A percentile compares a stretch with the other conserved stretches of the same genome.
Conservation (phyloP, 2,113 vertebrate species). For the Salminus brasiliensis region DNA sequence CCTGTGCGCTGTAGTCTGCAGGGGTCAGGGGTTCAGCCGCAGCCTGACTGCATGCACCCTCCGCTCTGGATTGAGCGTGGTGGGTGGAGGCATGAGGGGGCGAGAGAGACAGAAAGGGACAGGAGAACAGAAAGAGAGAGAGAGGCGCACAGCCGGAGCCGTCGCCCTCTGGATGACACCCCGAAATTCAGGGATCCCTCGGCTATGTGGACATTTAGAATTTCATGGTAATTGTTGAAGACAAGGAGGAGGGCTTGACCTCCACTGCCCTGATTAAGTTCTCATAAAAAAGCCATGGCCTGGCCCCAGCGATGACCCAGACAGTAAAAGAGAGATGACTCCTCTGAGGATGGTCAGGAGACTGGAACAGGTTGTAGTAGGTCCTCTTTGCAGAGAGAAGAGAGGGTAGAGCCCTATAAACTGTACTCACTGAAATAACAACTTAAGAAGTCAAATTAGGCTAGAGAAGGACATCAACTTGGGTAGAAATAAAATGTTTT, state of each 20-base stretch:
- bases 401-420: not conserved
- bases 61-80: slow-evolving; percentile 33
- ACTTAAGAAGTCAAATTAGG: too few species aligned
- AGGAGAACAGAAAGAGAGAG: not conserved
- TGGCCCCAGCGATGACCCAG: slow-evolving; percentile 52
- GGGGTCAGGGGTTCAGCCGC: slow-evolving; percentile 74
- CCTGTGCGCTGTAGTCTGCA: slow-evolving; percentile 56
- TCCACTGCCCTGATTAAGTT: slow-evolving; percentile 71
- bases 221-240: slow-evolving; percentile 78
- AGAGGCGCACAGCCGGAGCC: slow-evolving; percentile 57
- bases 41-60: slow-evolving; percentile 53
- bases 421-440: not conserved
- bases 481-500: too few species aligned
- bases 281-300: slow-evolving; percentile 68
- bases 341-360: slow-evolving; percentile 40
- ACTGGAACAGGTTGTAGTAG: slow-evolving; percentile 1
- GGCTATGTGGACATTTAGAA: slow-evolving; percentile 74
- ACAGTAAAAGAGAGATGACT: slow-evolving; percentile 60
- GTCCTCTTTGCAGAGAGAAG: not conserved
- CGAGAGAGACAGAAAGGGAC: not conserved
- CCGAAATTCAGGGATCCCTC: slow-evolving; percentile 53
- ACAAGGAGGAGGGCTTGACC: slow-evolving; percentile 66
- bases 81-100: slow-evolving; percentile 37
- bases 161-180: slow-evolving; percentile 76
- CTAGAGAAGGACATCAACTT: too few species aligned